Evolutionary conservation across 2,797 vertebrate genomes (phyloP), one percentile per base, ranked within the genome.

Genomic region (Anniella stebbinsi): DNA sequence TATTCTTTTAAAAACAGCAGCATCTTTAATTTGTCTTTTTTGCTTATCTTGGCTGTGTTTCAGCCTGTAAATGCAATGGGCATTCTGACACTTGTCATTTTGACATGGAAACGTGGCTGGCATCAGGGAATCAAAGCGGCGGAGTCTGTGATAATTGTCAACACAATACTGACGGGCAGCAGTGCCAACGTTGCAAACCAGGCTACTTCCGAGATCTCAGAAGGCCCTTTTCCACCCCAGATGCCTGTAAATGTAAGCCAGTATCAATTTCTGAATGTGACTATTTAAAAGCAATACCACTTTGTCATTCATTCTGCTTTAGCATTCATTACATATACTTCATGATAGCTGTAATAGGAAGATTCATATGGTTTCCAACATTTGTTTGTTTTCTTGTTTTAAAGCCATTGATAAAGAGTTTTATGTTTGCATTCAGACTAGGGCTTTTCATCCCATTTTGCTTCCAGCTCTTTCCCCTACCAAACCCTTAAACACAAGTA

Each of bases 11-110:
- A 84, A 8, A 63, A 84, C 80, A 90, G 9, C 80, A 67, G 0
- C 23, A 8, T 60, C 28, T 60, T 86, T 60, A 76, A 76, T 66
- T 75, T 73, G n/a, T 86, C 28, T 38, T 28, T 80, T 57, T 28
- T 67, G 21, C 80, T 85, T 78, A 38, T 77, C 90, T 93, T 93
- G 92, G 83, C 81, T 92, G 73, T 0, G 0, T 86, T 54, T 81
- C 96, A 99, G 99, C 98, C 1, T 99, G 99, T 91, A 98, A 98
- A 94, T 99, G 99, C 90, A 99, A 99, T 0, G 98, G 98, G 1
- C 99, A 99, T 0, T 98, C 99, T 0, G 97, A 98, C 84, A 97
- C 97, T 93, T 99, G 99, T 95, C 98, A 95, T 69, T 99, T 99
- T 60, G 98, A 99, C 91, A 95, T 97, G 96, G 95, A 89, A 6